Conservation (phyloP, 2,888 invertebrate genomes). For the Craniophora ligustri region DNA sequence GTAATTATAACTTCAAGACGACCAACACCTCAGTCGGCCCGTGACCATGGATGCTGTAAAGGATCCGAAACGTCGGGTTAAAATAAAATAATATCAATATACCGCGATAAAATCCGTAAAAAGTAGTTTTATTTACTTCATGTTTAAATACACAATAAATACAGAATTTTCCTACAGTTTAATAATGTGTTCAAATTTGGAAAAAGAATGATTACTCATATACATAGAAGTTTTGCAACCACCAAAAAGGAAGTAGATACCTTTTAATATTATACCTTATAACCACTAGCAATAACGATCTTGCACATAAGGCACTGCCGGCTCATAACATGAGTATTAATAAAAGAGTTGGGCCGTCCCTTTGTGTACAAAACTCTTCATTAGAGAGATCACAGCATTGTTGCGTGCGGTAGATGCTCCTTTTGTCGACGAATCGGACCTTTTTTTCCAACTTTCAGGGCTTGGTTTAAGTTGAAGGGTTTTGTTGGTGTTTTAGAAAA, state of each 20-base stretch:
- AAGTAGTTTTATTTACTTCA: too few species aligned
- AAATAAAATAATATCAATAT: too few species aligned
- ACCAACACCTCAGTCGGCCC: too few species aligned
- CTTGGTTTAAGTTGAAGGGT: constrained; percentile 53
- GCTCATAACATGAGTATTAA: constrained; percentile 76
- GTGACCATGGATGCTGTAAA: too few species aligned
- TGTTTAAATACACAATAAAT: too few species aligned
- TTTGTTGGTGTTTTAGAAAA: constrained; percentile 38
- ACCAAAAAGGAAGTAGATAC: too few species aligned
- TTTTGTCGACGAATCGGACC: constrained; percentile 71
- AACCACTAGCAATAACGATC: constrained; percentile 29
- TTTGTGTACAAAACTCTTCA: constrained; percentile 87
- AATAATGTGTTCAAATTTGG: constrained; percentile 11
- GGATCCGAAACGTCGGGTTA: too few species aligned
- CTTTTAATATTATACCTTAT: constrained; percentile 31
- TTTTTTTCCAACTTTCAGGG: constrained; percentile 64
- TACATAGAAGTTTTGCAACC: too few species aligned
- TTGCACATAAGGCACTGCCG: constrained; percentile 40
- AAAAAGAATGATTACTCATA: constrained; percentile 1
- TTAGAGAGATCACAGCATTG: constrained; percentile 85
- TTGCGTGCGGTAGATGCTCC: constrained; percentile 71
- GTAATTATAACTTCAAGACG: too few species aligned
- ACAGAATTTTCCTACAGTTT: too few species aligned
- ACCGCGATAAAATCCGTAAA: too few species aligned
- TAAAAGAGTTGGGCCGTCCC: constrained; percentile 79